Evolutionary conservation across 2,888 invertebrate species (phyloP).

Genomic region (Pammene aurita): DNA sequence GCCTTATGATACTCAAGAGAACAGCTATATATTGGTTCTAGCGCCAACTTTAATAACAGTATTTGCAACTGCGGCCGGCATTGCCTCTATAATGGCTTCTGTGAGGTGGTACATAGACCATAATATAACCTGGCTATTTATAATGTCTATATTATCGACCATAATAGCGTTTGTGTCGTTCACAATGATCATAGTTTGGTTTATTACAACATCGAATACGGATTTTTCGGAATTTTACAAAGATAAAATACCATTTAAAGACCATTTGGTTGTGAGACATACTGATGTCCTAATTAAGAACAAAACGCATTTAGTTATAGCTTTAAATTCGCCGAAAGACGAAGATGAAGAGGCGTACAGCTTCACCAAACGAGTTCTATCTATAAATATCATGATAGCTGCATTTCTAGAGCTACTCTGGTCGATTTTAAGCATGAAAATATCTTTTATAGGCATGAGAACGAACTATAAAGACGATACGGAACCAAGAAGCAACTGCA

Average conservation of each 20-base stretch:
- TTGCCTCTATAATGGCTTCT: constrained; percentile 84
- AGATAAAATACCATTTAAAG: constrained; percentile 70
- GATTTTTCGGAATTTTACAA: constrained; percentile 71
- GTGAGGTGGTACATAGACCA: constrained; percentile 86
- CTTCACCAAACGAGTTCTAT: constrained; percentile 77
- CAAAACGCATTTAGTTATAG: constrained; percentile 70
- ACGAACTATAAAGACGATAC: constrained; percentile 83
- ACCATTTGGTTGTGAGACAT: constrained; percentile 68
- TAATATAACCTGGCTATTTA: constrained; percentile 85
- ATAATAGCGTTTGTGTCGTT: constrained; percentile 75
- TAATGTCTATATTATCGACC: constrained; percentile 81
- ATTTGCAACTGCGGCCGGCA: constrained; percentile 78
- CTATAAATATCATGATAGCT: constrained; percentile 84
- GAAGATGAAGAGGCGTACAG: constrained; percentile 57
- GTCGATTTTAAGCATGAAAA: constrained; percentile 84
- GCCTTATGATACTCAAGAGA: constrained; percentile 43
- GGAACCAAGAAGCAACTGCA: constrained; percentile 75
- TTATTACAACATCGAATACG: constrained; percentile 67
- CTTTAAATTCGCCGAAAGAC: constrained; percentile 54
- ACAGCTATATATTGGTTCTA: constrained; percentile 68
- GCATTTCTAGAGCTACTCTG: constrained; percentile 83
- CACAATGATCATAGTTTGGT: constrained; percentile 71
- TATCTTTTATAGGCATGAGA: constrained; percentile 85
- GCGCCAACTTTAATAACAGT: constrained; percentile 79
- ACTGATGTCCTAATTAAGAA: constrained; percentile 65